A percentile compares a stretch with the other conserved stretches of the same genome.
Conservation (phyloP, 2,797 vertebrate genomes). For the Betta splendens region DNA sequence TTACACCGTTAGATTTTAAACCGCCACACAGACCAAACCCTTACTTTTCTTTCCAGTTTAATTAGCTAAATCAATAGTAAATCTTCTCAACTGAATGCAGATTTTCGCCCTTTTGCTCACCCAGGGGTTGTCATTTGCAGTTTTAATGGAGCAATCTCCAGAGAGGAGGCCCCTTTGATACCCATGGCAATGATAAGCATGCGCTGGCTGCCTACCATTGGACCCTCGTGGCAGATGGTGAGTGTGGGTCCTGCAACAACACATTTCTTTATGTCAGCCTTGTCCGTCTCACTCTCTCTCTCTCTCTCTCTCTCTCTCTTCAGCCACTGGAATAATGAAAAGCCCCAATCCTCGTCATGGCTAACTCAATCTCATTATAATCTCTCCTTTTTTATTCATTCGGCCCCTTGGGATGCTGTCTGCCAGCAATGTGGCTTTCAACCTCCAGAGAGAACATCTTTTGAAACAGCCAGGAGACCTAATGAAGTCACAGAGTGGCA, state of each 20-base stretch:
- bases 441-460: constrained; percentile 87
- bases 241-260: constrained; percentile 81
- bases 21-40: background rate
- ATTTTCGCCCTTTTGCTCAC: constrained; percentile 36
- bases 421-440: constrained; percentile 87
- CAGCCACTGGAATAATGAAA: constrained; percentile 83
- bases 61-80: constrained; percentile 40
- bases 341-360: constrained; percentile 87
- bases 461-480: constrained; percentile 86
- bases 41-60: constrained; percentile 5
- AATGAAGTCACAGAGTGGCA: constrained; percentile 89
- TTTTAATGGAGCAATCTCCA: constrained; percentile 82
- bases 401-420: constrained; percentile 86
- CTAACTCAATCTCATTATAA: constrained; percentile 97
- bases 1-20: background rate
- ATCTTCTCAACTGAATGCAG: constrained; percentile 39
- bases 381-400: constrained; percentile 88
- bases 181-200: constrained; percentile 82
- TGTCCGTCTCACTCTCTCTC: constrained; percentile 51
- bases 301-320: constrained; percentile 52
- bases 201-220: constrained; percentile 73
- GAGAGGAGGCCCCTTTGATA: constrained; percentile 82
- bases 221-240: constrained; percentile 86
- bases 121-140: constrained; percentile 69
- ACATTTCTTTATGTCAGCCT: constrained; percentile 84